Evolutionary conservation across 2,888 invertebrate genomes (phyloP), one percentile per base, ranked within the genome.

Genomic region (Molorchus minor): DNA sequence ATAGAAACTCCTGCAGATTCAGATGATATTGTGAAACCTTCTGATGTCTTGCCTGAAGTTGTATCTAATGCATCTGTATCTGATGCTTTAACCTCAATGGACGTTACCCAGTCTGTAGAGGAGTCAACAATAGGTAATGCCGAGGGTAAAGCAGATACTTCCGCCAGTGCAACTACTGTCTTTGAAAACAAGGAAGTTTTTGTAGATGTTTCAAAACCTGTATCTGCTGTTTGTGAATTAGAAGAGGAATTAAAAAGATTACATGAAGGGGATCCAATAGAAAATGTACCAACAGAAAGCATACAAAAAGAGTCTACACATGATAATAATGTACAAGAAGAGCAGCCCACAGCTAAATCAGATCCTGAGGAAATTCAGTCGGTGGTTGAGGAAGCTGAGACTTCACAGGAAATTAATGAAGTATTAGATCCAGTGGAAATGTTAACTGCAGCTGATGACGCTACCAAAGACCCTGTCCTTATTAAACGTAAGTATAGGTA

Each of bases 401-500:
- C 17, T 49, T 30, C 30, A n/a, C 54, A 33, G 20, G 20, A 12
- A 5, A 15, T 30, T 21, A 30, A 45, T 12, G 15, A 56, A 33
- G 59, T 57, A 15, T 64, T 62, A 16, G 61, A 67, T 59, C 55
- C 63, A 19, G 61, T 62, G 38, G 67, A 67, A 54, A 64, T 65
- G 61, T 54, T 67, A 20, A 51, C 62, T 17, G 62, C 53, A 35
- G 19, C 67, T 7, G 67, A 62, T 36, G 73, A 74, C 40, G 65
- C 73, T 15, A 52, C 69, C 13, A 74, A 71, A 52, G 67, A 71
- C 47, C 67, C 69, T 3, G 46, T 65, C n/a, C 57, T 71, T 3
- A 67, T 75, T 15, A 75, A 71, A 72, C 71, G 75, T 73, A 64
- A 62, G 59, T 52, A 10, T 49, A 41, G n/a, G n/a, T n/a, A n/a